Base-by-base conservation (phyloP, 2,797 vertebrate genomes). In the Cichlasoma orientale region DNA sequence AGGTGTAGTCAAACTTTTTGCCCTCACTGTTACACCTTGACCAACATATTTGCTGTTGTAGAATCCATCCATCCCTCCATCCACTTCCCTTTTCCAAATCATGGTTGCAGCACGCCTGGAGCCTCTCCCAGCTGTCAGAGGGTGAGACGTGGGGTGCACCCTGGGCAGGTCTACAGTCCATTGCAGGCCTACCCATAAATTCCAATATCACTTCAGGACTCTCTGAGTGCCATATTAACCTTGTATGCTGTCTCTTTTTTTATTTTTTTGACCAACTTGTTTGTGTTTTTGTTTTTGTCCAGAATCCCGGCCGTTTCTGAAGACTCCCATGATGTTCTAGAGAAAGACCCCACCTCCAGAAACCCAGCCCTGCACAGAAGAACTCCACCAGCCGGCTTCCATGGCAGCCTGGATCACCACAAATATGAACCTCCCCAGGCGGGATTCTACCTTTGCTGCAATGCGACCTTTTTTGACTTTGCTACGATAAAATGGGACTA, bases 311-410 rank as follows among this genome's bases (percentile, higher is more conserved):
- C 74, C 91, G 18, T 94, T 93, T 75, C 89, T 94, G 83, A 94
- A 94, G 88, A 92, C 84, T 50, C 89, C 89, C 73, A 88, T 94
- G 90, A 94, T 93, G 93, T 94, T 94, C 90, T 94, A 92, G 83
- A 83, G 53, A 8, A 71, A 25, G 72, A 38, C 77, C 57, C 47
- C 57, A 3, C 69, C 76, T 56, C 50, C 66, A 53, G 66, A 47
- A 57, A 5, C 61, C 77, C 63, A 7, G 27, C n/a, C 41, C 12
- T 75, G 80, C 87, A 89, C 85, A 90, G 85, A 86, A 74, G 56
- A 77, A 85, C 82, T 78, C 86, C 82, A 84, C 82, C 89, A 79
- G 85, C 84, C 82, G 59, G 29, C 80, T 77, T 83, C 86, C 77
- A 61, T 38, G 12, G 75, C 63, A 58, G 66, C 79, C 79, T 8